These are phyloP conservation scores for Cataglyphis livida DNA, from an alignment of 2,888 invertebrate species.

Conservation along the genomic window DNA sequence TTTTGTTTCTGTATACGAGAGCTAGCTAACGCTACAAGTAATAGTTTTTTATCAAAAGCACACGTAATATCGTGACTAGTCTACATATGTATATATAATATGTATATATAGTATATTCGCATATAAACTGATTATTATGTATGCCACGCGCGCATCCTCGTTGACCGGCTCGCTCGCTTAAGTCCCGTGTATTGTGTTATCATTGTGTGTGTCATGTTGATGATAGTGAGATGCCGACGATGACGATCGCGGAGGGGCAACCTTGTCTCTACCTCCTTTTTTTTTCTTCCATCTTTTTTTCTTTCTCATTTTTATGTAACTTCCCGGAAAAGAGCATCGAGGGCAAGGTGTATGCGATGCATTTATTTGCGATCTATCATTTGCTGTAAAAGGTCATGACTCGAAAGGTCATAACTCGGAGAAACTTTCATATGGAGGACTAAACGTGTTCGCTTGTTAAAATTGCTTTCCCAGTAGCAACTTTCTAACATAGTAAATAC, in stretches of 20 bases:
- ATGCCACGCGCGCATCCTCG: slow-evolving; percentile 66
- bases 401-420: slow-evolving; percentile 19
- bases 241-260: slow-evolving; percentile 29
- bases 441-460: slow-evolving; percentile 3
- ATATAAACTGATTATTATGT: slow-evolving; percentile 79
- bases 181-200: slow-evolving; percentile 10
- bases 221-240: not conserved
- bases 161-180: slow-evolving; percentile 16
- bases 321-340: slow-evolving; percentile 31
- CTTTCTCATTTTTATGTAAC: not conserved
- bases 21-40: slow-evolving; percentile 80
- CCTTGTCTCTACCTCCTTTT: not conserved
- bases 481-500: not conserved
- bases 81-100: slow-evolving; percentile 81
- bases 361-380: slow-evolving; percentile 1
- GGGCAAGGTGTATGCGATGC: slow-evolving; percentile 44
- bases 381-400: not conserved
- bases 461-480: slow-evolving; percentile 3
- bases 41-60: slow-evolving; percentile 84
- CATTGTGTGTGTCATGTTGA: slow-evolving; percentile 24
- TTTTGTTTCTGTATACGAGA: slow-evolving; percentile 74
- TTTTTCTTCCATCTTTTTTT: not conserved
- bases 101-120: slow-evolving; percentile 78
- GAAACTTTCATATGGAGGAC: slow-evolving; percentile 19
- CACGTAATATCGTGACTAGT: slow-evolving; percentile 83